Conservation (phyloP, 2,113 vertebrate genomes). For the Opisthocomus hoazin region DNA sequence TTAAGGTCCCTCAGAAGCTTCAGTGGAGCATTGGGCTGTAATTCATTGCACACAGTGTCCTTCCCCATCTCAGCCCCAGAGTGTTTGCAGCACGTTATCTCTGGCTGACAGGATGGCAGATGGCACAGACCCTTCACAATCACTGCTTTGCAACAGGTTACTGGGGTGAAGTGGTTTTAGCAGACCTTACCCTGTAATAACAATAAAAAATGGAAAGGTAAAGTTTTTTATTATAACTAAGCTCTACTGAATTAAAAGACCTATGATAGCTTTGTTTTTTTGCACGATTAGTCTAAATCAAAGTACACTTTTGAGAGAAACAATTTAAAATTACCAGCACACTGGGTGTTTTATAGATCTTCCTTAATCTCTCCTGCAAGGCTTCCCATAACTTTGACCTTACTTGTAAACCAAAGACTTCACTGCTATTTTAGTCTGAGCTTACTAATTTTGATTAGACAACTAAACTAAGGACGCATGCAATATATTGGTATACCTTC, state of each 20-base stretch:
- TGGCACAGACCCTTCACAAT: neutral
- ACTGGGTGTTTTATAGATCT: neutral
- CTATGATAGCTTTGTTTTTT: neutral
- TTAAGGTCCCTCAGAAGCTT: neutral
- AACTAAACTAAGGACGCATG: neutral
- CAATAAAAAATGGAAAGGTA: neutral
- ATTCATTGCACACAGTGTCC: neutral
- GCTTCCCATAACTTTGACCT: neutral
- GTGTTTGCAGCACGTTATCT: fast-evolving
- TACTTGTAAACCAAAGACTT: neutral
- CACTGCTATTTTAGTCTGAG: neutral
- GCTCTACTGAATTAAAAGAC: neutral
- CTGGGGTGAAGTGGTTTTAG: neutral
- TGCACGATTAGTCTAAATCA: neutral
- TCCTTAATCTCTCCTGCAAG: neutral
- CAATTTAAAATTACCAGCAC: neutral
- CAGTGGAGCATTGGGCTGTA: fast-evolving
- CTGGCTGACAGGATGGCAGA: neutral
- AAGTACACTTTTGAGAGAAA: neutral
- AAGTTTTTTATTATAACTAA: neutral
- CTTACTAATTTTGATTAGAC: neutral
- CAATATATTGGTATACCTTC: neutral
- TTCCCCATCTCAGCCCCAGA: neutral
- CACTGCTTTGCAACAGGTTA: neutral
- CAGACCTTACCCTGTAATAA: neutral